A percentile compares a stretch with the other conserved stretches of the same genome.
Evolutionary conservation across 2,113 vertebrate genomes (phyloP).

Genomic region (Leuciscus idus): DNA sequence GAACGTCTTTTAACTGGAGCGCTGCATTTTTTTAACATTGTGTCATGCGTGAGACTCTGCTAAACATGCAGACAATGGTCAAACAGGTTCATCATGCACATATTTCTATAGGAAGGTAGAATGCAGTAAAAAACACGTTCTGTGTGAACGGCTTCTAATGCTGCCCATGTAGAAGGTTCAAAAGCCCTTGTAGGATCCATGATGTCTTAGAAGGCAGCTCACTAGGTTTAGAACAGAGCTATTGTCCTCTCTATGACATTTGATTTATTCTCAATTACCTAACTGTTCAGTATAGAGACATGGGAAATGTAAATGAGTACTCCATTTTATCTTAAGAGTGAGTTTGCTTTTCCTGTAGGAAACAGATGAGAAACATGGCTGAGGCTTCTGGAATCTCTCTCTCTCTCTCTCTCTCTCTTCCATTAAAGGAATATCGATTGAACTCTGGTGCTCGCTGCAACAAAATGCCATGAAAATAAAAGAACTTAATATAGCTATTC

Average conservation of each 20-base stretch:
- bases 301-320: slow-evolving; percentile 63
- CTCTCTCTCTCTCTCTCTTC: slow-evolving; percentile 40
- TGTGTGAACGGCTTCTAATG: too few relatives aligned
- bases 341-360: slow-evolving; percentile 57
- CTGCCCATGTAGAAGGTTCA: neutral
- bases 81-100: too few relatives aligned
- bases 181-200: neutral
- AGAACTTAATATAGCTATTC: slow-evolving; percentile 70
- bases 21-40: too few relatives aligned
- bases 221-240: slow-evolving; percentile 44
- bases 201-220: neutral
- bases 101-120: too few relatives aligned
- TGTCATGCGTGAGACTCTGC: too few relatives aligned
- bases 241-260: slow-evolving; percentile 53
- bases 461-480: slow-evolving; percentile 71
- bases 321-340: slow-evolving; percentile 58
- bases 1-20: too few relatives aligned
- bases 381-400: slow-evolving; percentile 49
- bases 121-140: too few relatives aligned
- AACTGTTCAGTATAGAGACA: slow-evolving; percentile 48
- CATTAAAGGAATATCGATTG: slow-evolving; percentile 74
- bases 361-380: slow-evolving; percentile 68
- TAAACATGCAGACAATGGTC: too few relatives aligned
- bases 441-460: slow-evolving; percentile 57
- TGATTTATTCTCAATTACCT: slow-evolving; percentile 64